Evolutionary conservation across 2,113 vertebrate genomes (phyloP).

Genomic region (Danionella cerebrum): DNA sequence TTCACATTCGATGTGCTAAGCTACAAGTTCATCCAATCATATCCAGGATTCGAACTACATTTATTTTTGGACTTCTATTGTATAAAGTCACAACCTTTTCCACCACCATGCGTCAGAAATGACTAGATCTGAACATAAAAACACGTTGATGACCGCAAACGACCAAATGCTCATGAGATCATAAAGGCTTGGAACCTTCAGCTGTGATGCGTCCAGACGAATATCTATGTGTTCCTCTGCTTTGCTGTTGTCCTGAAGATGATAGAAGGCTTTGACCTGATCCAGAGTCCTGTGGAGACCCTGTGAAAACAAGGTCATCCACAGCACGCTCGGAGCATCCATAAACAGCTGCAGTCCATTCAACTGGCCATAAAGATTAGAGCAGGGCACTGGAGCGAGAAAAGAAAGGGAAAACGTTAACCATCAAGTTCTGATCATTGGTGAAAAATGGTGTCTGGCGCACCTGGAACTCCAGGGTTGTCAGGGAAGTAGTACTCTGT

Average conservation of each 20-base stretch:
- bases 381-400: conserved; percentile 74
- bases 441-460: background rate
- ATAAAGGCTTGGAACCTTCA: too few relatives aligned
- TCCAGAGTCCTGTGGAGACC: conserved; percentile 85
- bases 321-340: conserved; percentile 82
- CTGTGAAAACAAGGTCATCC: conserved; percentile 87
- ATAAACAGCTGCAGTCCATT: conserved; percentile 80
- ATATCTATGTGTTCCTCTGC: conserved; percentile 82
- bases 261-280: conserved; percentile 93
- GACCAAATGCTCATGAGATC: too few relatives aligned
- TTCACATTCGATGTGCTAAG: too few relatives aligned
- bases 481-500: conserved; percentile 95
- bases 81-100: too few relatives aligned
- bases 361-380: conserved; percentile 85
- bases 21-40: too few relatives aligned
- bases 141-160: too few relatives aligned
- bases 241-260: conserved; percentile 78
- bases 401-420: background rate
- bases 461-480: conserved; percentile 78
- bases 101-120: too few relatives aligned
- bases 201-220: conserved; percentile 74
- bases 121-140: too few relatives aligned
- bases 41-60: too few relatives aligned
- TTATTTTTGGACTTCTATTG: too few relatives aligned
- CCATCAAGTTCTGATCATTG: background rate